phyloP scores from a whole-genome alignment of 2,797 vertebrate genomes.

The Sebastes jordani region DNA sequence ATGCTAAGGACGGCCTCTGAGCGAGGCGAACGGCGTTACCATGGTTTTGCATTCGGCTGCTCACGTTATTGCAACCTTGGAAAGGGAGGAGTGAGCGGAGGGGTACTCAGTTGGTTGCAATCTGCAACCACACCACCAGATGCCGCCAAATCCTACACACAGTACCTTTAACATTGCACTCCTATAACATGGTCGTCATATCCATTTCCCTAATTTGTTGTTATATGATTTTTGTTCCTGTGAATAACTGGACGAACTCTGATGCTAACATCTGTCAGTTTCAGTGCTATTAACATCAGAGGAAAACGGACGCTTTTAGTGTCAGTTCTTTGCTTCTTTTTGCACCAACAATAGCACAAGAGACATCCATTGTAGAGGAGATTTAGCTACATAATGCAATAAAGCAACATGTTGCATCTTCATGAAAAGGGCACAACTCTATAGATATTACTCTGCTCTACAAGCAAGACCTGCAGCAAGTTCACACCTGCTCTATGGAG shows the following conservation, averaged over 20 bases:
- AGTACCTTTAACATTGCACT: not conserved
- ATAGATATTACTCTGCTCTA: slow-evolving; percentile 8
- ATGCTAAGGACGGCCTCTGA: too few relatives aligned
- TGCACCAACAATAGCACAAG: slow-evolving; percentile 6
- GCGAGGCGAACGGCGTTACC: too few relatives aligned
- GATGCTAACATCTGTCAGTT: not conserved
- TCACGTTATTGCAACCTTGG: accelerated
- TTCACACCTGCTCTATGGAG: slow-evolving; percentile 18
- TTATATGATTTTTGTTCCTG: not conserved
- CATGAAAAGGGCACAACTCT: not conserved
- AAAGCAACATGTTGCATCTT: slow-evolving; percentile 28
- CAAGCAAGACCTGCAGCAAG: slow-evolving; percentile 17
- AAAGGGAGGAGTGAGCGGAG: too few relatives aligned
- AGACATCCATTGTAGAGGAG: not conserved
- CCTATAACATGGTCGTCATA: not conserved
- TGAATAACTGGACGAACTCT: not conserved
- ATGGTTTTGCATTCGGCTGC: too few relatives aligned
- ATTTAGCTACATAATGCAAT: slow-evolving; percentile 4
- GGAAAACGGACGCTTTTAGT: slow-evolving; percentile 19
- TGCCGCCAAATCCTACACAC: too few relatives aligned
- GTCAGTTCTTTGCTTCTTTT: slow-evolving; percentile 1
- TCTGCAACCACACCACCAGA: too few relatives aligned
- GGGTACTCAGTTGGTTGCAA: too few relatives aligned
- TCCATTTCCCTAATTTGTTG: too few relatives aligned
- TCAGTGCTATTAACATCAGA: not conserved